A percentile compares a stretch with the other conserved stretches of the same genome.
These are phyloP conservation scores for Heteronetta atricapilla DNA, from an alignment of 2,113 vertebrate genomes.

Conservation along the genomic window DNA sequence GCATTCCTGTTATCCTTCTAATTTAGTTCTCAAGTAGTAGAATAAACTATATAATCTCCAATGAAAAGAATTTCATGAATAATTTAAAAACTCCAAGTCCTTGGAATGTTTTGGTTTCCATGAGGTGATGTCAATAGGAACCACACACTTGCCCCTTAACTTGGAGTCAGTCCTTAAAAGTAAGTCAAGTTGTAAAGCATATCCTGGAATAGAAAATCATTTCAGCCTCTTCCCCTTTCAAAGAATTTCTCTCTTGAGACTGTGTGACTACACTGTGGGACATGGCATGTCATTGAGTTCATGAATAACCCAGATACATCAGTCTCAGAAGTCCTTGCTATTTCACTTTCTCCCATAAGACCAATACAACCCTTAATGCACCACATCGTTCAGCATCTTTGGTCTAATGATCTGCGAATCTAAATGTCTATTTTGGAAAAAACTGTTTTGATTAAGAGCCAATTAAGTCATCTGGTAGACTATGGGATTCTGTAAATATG, in stretches of 20 bases:
- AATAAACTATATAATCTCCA: neutral
- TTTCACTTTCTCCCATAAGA: neutral
- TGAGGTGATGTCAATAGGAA: neutral
- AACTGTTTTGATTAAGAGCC: neutral
- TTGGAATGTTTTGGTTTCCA: neutral
- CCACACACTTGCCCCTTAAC: neutral
- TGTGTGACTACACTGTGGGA: neutral
- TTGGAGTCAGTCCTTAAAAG: neutral
- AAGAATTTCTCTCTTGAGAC: neutral
- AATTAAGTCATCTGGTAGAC: constrained; percentile 1
- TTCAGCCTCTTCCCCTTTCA: constrained; percentile 34
- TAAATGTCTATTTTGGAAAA: neutral
- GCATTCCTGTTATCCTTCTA: neutral
- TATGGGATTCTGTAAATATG: neutral
- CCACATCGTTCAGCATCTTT: neutral
- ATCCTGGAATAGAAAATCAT: constrained; percentile 19
- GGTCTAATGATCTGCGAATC: neutral
- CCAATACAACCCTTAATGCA: neutral
- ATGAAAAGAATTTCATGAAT: neutral
- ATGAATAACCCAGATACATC: neutral
- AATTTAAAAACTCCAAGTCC: neutral
- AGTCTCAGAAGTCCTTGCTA: neutral
- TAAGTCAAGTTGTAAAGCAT: neutral
- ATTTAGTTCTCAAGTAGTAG: neutral
- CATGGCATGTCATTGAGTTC: neutral